Evolutionary conservation across 2,888 invertebrate species (phyloP).

Genomic region (Nemoura dubitans): DNA sequence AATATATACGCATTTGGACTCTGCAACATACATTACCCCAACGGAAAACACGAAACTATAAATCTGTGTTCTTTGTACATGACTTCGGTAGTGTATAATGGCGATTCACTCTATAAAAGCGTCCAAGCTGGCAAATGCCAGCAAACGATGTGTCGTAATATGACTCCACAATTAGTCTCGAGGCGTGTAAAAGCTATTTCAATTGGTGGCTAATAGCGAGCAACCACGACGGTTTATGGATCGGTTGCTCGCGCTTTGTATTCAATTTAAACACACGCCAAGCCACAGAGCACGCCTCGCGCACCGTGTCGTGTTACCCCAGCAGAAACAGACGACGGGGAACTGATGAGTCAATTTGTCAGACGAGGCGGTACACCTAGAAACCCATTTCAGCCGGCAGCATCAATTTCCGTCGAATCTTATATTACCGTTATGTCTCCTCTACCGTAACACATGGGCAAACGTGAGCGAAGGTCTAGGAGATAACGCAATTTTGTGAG

Average conservation of each 20-base stretch:
- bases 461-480: not conserved
- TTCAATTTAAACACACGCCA: not conserved
- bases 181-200: not conserved
- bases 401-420: not conserved
- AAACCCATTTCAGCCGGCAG: not conserved
- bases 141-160: too few relatives aligned
- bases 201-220: not conserved
- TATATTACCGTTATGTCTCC: not conserved
- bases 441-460: not conserved
- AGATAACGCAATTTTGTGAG: not conserved
- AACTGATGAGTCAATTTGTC: conserved; percentile 12
- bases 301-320: not conserved
- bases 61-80: too few relatives aligned
- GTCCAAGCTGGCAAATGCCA: too few relatives aligned
- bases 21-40: too few relatives aligned
- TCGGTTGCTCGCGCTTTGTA: not conserved
- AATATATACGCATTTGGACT: too few relatives aligned
- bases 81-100: too few relatives aligned
- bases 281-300: not conserved
- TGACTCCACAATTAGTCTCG: not conserved
- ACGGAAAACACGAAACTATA: too few relatives aligned
- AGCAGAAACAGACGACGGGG: not conserved
- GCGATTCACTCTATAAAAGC: too few relatives aligned
- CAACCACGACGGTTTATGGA: not conserved
- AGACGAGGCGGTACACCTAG: not conserved